phyloP scores from a whole-genome alignment of 2,888 invertebrate species.

The Campaea margaritaria region DNA sequence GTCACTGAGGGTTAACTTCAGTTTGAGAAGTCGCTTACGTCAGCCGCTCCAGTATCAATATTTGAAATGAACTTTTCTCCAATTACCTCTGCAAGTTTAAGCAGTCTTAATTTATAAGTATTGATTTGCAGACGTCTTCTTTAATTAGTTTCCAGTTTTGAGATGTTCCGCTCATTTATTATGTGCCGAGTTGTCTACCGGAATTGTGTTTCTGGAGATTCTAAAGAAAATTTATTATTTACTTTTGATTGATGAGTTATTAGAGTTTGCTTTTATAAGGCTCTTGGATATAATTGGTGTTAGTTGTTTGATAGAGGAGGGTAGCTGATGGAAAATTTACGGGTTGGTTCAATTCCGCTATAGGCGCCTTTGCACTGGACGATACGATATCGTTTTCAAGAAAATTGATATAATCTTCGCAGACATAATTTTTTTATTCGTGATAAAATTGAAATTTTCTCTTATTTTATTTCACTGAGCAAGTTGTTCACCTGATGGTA shows the following conservation, averaged over 20 bases:
- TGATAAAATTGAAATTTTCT: no score
- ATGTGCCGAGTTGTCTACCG: constrained; percentile 58
- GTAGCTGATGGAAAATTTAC: constrained; percentile 5
- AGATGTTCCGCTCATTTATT: constrained; percentile 73
- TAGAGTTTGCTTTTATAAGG: constrained; percentile 29
- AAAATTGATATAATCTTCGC: no score
- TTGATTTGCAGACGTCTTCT: constrained; percentile 71
- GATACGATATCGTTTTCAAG: no score
- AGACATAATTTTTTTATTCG: not conserved
- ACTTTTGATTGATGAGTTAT: constrained; percentile 42
- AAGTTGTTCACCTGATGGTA: no score
- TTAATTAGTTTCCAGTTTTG: constrained; percentile 80
- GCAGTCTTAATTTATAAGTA: constrained; percentile 76
- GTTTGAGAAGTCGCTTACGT: constrained; percentile 45
- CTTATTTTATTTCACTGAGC: no score
- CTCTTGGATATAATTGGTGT: constrained; percentile 15
- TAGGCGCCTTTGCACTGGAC: no score
- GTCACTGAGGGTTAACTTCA: no score
- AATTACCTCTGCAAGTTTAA: constrained; percentile 76
- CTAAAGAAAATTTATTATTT: constrained; percentile 43
- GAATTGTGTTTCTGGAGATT: constrained; percentile 33
- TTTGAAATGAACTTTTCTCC: constrained; percentile 75
- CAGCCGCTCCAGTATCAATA: constrained; percentile 66
- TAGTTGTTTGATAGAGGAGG: constrained; percentile 21
- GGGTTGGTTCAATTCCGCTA: no score